Conservation (phyloP, 2,113 vertebrate genomes). For the Callipepla californica region DNA sequence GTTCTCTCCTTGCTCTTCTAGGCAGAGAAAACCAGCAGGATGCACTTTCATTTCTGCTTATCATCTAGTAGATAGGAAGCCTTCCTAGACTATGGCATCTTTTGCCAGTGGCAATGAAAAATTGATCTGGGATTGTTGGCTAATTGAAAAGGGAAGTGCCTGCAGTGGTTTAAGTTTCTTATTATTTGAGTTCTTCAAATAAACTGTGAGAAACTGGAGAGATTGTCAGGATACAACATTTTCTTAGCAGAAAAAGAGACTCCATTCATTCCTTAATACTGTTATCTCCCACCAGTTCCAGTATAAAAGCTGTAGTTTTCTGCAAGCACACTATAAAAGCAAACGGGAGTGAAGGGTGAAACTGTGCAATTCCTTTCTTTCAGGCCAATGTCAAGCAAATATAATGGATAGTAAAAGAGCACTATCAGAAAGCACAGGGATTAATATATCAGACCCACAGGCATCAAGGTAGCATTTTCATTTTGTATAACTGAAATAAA, state of each 20-base stretch:
- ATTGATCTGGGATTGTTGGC: background rate
- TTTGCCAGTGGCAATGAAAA: background rate
- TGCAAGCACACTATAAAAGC: background rate
- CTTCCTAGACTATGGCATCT: background rate
- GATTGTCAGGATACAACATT: background rate
- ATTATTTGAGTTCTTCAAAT: background rate
- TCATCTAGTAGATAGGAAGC: background rate
- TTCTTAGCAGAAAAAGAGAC: background rate
- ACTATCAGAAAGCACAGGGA: background rate
- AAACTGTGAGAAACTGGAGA: background rate
- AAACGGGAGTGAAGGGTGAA: conserved; percentile 5
- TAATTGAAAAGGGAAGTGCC: background rate
- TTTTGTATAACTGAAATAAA: background rate
- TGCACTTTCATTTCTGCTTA: background rate
- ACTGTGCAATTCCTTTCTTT: background rate
- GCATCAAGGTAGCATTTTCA: conserved; percentile 9
- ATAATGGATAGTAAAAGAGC: background rate
- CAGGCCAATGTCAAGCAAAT: background rate
- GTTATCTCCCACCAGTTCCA: background rate
- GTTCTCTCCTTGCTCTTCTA: background rate
- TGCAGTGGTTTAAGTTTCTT: background rate
- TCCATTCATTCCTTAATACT: background rate
- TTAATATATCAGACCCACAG: conserved; percentile 19
- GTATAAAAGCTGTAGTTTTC: background rate
- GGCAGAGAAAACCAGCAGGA: background rate